Evolutionary conservation across 2,888 invertebrate genomes (phyloP), one percentile per base, ranked within the genome.

Genomic region (Theretra japonica): DNA sequence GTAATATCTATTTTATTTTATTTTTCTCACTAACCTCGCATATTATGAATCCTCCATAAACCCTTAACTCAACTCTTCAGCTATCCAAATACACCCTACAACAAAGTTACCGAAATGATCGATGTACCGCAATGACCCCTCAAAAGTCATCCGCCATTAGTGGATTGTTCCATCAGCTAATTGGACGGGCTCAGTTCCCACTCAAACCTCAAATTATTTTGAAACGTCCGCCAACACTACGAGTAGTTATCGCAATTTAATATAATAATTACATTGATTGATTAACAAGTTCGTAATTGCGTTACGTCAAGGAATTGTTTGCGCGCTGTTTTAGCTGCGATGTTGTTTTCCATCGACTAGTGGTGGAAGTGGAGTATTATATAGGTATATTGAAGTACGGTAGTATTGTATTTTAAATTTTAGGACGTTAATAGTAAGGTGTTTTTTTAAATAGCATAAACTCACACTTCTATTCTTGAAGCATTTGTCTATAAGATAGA

Each of bases 161-260:
- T 48, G 65, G 41, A 65, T 65, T 65, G 48, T 65, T 21, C 65
- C 41, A 65, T 65, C 65, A 65, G 65, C 48, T 65, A 65, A 65
- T 65, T 65, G 65, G 65, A 23, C 23, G 23, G 17, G 41, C 6
- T 23, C 41, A 8, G 21, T 62, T 62, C 33, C 65, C 65, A 23
- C 21, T 65, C 33, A 65, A 65, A 23, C 65, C 65, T 48, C 48
- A 65, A 65, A 65, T 65, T 65, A 65, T 65, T 65, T 41, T 48
- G 65, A 65, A 65, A 65, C 65, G 65, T 48, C 21, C 41, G 48
- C 65, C 65, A 41, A 41, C 41, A 65, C 65, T 41, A n/a, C n/a
- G n/a, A 65, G 62, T 62, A 41, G 8, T 21, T 65, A 53, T 53
- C 53, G 53, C 53, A 60, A 60, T 33, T 60, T 8, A n/a, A 60